These are phyloP conservation scores for Trypoxylus dichotomus DNA, from an alignment of 1,140 invertebrate species.

Conservation along the genomic window DNA sequence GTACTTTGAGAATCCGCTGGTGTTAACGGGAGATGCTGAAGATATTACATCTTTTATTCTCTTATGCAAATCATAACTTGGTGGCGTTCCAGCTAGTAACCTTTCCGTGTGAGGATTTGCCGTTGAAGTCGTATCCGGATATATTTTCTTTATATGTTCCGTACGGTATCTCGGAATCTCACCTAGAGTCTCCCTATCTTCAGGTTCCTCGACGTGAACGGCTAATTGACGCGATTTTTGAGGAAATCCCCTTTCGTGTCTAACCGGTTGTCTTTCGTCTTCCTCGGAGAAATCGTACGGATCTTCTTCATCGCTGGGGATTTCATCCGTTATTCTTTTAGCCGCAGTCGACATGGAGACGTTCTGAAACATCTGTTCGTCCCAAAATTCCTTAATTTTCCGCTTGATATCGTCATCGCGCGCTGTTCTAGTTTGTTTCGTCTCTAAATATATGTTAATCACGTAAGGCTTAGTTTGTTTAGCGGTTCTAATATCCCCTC, in stretches of 20 bases:
- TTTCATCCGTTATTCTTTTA: background rate
- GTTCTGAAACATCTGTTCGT: background rate
- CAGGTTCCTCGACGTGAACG: background rate
- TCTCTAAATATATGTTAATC: slow-evolving; percentile 7
- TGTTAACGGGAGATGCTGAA: background rate
- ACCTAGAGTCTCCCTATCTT: background rate
- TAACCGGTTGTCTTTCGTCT: background rate
- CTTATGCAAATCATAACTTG: background rate
- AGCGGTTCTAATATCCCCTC: background rate
- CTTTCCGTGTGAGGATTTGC: background rate
- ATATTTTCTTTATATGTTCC: background rate
- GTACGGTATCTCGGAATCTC: background rate
- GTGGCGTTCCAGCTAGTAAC: background rate
- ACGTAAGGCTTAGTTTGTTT: background rate
- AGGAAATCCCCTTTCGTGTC: background rate
- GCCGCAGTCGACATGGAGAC: background rate
- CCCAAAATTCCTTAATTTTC: slow-evolving; percentile 6
- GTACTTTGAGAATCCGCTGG: background rate
- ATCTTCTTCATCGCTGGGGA: background rate
- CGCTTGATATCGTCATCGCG: background rate
- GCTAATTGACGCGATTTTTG: background rate
- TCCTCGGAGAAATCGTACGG: background rate
- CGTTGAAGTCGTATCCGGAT: background rate
- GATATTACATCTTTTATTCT: background rate
- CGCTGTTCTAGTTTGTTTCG: background rate